These are phyloP conservation scores for Glomeris marginata DNA, from an alignment of 2,888 invertebrate genomes.

Conservation along the genomic window DNA sequence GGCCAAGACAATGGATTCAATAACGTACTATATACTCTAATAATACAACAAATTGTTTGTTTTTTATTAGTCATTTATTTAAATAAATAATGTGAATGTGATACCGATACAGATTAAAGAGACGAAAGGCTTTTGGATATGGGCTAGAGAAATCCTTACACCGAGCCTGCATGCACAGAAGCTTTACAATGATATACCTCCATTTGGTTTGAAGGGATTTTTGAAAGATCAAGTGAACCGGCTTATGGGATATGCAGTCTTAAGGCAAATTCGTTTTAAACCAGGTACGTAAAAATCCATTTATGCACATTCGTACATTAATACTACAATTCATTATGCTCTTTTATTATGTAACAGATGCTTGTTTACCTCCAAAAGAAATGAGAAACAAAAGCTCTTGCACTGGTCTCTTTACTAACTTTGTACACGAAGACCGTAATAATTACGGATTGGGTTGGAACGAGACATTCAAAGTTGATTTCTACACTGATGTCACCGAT, in stretches of 20 bases:
- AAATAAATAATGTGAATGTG: neutral
- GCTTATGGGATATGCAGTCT: conserved; percentile 37
- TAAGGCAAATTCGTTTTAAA: conserved; percentile 34
- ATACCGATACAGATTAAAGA: conserved; percentile 12
- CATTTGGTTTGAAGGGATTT: conserved; percentile 34
- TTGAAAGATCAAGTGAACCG: conserved; percentile 35
- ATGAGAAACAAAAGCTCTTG: conserved; percentile 15
- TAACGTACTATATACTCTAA: too few species aligned
- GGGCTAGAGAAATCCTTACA: conserved; percentile 29
- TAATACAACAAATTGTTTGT: too few species aligned
- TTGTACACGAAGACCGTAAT: conserved; percentile 21
- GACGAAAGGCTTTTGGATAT: conserved; percentile 27
- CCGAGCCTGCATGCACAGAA: conserved; percentile 28
- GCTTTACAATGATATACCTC: conserved; percentile 36
- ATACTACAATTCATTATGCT: too few species aligned
- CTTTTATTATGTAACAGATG: neutral
- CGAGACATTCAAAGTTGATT: neutral
- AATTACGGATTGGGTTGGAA: conserved; percentile 22
- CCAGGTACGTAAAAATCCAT: too few species aligned
- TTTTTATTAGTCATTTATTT: too few species aligned
- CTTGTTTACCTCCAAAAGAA: conserved; percentile 1
- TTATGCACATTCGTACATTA: too few species aligned
- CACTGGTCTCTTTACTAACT: conserved; percentile 18
- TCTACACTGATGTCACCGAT: neutral
- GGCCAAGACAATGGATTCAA: neutral